Conservation (phyloP, 2,113 vertebrate species). For the Brienomyrus brachyistius region DNA sequence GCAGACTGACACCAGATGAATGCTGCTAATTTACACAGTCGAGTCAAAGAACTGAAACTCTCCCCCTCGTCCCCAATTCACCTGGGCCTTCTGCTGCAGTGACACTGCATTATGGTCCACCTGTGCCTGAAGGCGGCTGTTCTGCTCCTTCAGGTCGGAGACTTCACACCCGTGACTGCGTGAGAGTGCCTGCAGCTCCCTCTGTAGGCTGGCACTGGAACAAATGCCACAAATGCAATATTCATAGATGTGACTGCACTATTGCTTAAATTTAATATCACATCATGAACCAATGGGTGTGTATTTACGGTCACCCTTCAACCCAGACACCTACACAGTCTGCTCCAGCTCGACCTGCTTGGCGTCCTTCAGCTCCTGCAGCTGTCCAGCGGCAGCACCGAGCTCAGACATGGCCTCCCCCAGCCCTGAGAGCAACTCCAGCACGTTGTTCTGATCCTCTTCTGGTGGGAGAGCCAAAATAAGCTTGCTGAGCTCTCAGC, state of each 20-base stretch:
- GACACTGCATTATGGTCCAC: conserved; percentile 44
- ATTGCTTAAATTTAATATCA: not conserved
- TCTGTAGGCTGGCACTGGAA: conserved; percentile 49
- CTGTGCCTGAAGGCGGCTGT: conserved; percentile 39
- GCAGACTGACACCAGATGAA: not conserved
- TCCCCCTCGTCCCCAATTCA: conserved; percentile 14
- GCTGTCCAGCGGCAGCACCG: conserved; percentile 23
- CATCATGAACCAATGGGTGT: not conserved
- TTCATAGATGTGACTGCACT: not conserved
- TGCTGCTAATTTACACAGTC: not conserved
- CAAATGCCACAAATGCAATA: not conserved
- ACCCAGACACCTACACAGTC: conserved; percentile 44
- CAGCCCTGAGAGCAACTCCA: conserved; percentile 43
- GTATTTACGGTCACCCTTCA: not conserved
- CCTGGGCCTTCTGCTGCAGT: conserved; percentile 55
- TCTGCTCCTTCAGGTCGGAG: conserved; percentile 41
- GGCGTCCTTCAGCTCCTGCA: conserved; percentile 40
- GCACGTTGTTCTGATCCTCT: conserved; percentile 23
- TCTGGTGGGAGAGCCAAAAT: not conserved
- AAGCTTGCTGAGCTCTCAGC: not conserved
- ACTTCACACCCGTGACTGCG: conserved; percentile 39
- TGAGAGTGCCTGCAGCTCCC: conserved; percentile 44
- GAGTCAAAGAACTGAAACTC: not conserved
- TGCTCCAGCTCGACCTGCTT: conserved; percentile 39
- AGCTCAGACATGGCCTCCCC: conserved; percentile 47